Percentiles rank a stretch among this genome's conserved stretches.
phyloP scores from a whole-genome alignment of 1,140 invertebrate species.

The Aphis gossypii region DNA sequence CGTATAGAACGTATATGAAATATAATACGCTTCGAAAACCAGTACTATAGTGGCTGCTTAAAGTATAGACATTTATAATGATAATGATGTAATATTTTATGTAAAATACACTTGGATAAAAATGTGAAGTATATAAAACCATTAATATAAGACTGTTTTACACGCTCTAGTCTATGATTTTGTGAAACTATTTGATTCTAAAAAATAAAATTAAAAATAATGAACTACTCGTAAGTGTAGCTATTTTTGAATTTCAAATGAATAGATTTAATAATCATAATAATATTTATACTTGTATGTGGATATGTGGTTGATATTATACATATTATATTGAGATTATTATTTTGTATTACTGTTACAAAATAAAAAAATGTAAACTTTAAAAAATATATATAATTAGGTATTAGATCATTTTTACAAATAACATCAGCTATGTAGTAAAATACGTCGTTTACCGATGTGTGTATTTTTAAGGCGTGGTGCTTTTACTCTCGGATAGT shows the following conservation, averaged over 20 bases:
- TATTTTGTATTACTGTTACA: neutral
- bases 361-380: neutral
- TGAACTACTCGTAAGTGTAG: neutral
- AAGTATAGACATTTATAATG: constrained; percentile 3
- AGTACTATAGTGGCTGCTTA: neutral
- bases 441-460: neutral
- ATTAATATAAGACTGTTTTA: neutral
- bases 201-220: neutral
- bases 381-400: neutral
- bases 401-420: neutral
- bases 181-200: neutral
- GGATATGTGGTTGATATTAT: neutral
- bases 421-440: neutral
- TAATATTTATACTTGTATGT: neutral
- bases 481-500: neutral
- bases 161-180: neutral
- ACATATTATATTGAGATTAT: neutral
- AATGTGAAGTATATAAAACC: neutral
- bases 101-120: neutral
- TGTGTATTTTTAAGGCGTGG: neutral
- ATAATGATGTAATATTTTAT: constrained; percentile 20
- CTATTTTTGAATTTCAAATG: neutral
- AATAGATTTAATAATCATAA: neutral
- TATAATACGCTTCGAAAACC: constrained; percentile 15
- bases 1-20: neutral